Evolutionary conservation across 2,113 vertebrate genomes (phyloP), one percentile per base, ranked within the genome.

Genomic region (Dascyllus trimaculatus): DNA sequence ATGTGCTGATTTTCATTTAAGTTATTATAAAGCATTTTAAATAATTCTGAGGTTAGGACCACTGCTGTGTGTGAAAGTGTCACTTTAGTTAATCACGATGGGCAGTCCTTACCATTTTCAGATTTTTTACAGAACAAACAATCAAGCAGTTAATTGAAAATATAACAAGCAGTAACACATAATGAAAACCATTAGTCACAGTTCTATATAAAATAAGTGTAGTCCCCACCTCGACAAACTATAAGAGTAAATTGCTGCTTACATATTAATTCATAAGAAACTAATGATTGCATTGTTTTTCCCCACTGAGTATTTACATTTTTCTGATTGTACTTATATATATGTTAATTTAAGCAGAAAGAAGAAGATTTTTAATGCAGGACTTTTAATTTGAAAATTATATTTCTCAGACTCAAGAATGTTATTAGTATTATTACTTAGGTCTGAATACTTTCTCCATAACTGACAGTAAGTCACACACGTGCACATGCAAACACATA

Each of bases 401-500:
- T 25, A 38, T 67, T 67, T 14, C 40, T 35, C 32, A 35, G 32
- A 35, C 32, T 35, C 9, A 8, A 53, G 32, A 21, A 14, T 25
- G 15, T 53, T 38, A 10, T 2, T 57, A 26, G 4, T 32, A 66
- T 24, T 69, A 57, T 57, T 29, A 45, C 17, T n/a, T 57, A n/a
- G 58, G 46, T 22, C 29, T 71, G 54, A 71, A 29, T 24, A 46
- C 25, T 58, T 71, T 43, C 40, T 71, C 43, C 43, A 69, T 24
- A 11, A 32, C 40, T 58, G 51, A 78, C 32, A 78, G 22, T 25
- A 35, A 80, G 26, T n/a, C 18, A 17, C n/a, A 21, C 19, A 54
- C 46, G 49, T 14, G 45, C 11, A 72, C 62, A 78, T 45, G 65
- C 69, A 84, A 78, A 85, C 62, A 64, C 48, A 48, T 29, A 46